Conservation (phyloP, 2,888 invertebrate species). For the Stenodema calcarata region DNA sequence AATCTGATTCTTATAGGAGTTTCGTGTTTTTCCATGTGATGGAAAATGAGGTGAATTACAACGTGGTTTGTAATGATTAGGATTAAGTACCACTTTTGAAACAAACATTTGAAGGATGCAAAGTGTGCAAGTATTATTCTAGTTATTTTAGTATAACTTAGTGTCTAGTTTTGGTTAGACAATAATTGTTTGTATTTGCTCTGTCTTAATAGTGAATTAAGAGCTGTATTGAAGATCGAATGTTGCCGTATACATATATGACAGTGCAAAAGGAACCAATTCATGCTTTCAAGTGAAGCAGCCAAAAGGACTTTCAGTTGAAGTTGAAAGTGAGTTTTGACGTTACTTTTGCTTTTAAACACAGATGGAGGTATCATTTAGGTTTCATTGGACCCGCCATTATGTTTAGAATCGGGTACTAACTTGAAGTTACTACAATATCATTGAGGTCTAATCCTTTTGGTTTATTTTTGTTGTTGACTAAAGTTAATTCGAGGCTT, state of each 20-base stretch:
- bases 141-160: no score
- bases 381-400: neutral
- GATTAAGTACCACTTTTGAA: neutral
- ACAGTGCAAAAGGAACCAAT: neutral
- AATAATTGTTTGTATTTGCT: no score
- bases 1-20: neutral
- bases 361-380: neutral
- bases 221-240: neutral
- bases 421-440: neutral
- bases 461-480: neutral
- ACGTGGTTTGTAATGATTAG: no score
- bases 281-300: no score
- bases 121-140: neutral
- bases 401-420: no score
- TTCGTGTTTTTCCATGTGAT: neutral
- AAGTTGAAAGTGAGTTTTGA: neutral
- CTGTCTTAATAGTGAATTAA: neutral
- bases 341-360: neutral
- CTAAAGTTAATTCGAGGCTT: neutral
- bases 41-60: neutral
- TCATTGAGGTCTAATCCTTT: neutral
- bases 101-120: neutral
- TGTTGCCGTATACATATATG: no score
- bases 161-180: no score
- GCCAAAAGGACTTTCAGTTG: neutral